phyloP scores from a whole-genome alignment of 1,140 invertebrate species.

The Ips typographus region DNA sequence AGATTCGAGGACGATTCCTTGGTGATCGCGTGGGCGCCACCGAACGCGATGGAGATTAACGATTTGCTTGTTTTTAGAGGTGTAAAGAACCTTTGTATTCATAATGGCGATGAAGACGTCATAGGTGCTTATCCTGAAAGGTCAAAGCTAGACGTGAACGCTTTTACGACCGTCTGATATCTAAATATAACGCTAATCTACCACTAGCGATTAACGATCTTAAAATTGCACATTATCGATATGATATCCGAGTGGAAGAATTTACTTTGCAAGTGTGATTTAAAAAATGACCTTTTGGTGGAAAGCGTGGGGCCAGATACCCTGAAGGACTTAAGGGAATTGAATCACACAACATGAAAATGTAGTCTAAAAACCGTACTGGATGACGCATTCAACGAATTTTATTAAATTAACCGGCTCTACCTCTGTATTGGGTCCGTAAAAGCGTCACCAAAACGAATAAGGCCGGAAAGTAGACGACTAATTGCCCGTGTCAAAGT shows the following conservation, averaged over 20 bases:
- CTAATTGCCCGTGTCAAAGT: conserved; percentile 9
- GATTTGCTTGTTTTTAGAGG: conserved; percentile 11
- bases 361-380: too few relatives aligned
- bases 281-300: too few relatives aligned
- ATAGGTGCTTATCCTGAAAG: conserved; percentile 9
- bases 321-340: too few relatives aligned
- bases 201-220: not conserved
- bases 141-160: not conserved
- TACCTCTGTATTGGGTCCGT: too few relatives aligned
- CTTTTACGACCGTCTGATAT: not conserved
- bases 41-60: conserved; percentile 10
- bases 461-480: not conserved
- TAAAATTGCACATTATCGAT: too few relatives aligned
- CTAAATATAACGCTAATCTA: not conserved
- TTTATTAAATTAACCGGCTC: too few relatives aligned
- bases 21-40: not conserved
- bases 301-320: too few relatives aligned
- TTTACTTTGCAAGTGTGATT: too few relatives aligned
- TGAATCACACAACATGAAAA: too few relatives aligned
- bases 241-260: too few relatives aligned
- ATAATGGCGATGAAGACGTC: conserved; percentile 1
- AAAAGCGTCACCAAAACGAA: not conserved
- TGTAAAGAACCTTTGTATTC: conserved; percentile 1
- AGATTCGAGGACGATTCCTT: not conserved
- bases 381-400: too few relatives aligned